Evolutionary conservation across 2,113 vertebrate species (phyloP), one percentile per base, ranked within the genome.

Genomic region (Dryoscopus gambensis): DNA sequence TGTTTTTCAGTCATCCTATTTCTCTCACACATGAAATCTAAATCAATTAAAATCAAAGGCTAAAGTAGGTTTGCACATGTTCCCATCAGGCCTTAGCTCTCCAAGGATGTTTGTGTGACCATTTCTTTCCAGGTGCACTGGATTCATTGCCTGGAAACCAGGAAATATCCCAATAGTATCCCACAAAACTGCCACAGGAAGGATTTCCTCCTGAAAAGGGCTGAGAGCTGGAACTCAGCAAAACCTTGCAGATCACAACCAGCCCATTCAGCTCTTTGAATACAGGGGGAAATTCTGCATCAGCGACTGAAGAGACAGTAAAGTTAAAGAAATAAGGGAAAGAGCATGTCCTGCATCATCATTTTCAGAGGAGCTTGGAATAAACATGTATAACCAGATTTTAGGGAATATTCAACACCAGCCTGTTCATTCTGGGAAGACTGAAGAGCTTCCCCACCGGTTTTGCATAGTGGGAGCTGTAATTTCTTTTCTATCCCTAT

Each of bases 401-500:
- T 90, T 50, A 71, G 47, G 75, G 52, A 35, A 11, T 60, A 88
- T 92, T 83, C 85, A 79, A 35, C 12, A 33, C 16, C 44, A 7
- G 1, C 35, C 56, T 70, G 3, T 9, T 75, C 74, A 50, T 0
- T 0, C 42, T 63, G 60, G 31, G 50, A 28, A 85, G 65, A 53
- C 85, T 76, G 85, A 92, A 68, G 83, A 71, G 14, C 62, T 79
- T 88, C 76, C 53, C 87, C 67, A 44, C 19, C 33, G 44, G 21
- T 85, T 93, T 86, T 92, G 35, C 93, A 82, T 68, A 55, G 25
- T 4, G 4, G 23, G 57, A 78, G 21, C 18, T 68, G 71, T 87
- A 31, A 35, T 93, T 79, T 33, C 56, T 57, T 79, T 78, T 88
- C 86, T 39, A 39, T 56, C 71, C n/a, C 57, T 46, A 5, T 27